phyloP scores from a whole-genome alignment of 92 coral and sea anemone genomes.

The Epizoanthus ramosus region DNA sequence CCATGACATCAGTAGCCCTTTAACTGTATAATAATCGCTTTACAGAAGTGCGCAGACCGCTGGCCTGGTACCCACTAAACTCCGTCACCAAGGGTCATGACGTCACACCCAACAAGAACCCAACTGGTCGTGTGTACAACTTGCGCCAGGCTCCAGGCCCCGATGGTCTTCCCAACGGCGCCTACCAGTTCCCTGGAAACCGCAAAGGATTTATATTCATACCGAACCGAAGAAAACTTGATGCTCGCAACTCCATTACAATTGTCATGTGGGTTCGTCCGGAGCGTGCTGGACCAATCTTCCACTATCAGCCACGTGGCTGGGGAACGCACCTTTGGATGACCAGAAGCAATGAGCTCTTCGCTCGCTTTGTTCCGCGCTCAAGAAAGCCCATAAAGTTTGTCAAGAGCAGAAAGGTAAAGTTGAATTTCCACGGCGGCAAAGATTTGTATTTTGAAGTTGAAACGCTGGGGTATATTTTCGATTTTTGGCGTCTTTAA shows the following conservation, averaged over 20 bases:
- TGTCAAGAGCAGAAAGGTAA: constrained; percentile 35
- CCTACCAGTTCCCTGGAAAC: constrained; percentile 62
- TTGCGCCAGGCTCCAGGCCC: constrained; percentile 72
- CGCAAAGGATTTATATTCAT: constrained; percentile 56
- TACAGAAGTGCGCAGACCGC: constrained; percentile 60
- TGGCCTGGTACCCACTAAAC: constrained; percentile 68
- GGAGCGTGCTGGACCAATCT: constrained; percentile 63
- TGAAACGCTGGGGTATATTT: too few species aligned
- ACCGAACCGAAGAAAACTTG: constrained; percentile 66
- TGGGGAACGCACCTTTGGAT: constrained; percentile 78
- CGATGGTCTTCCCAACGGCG: constrained; percentile 73
- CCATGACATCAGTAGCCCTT: too few species aligned
- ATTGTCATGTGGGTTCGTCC: constrained; percentile 82
- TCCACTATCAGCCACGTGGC: constrained; percentile 69
- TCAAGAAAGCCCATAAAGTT: constrained; percentile 43
- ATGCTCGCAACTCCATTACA: constrained; percentile 66
- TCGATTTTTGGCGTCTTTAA: too few species aligned
- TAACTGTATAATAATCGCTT: neutral
- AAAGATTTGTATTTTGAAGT: too few species aligned
- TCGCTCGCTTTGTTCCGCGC: constrained; percentile 66
- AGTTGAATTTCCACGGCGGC: neutral
- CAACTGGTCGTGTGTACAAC: constrained; percentile 58
- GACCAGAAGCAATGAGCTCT: constrained; percentile 50
- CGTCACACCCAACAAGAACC: constrained; percentile 66
- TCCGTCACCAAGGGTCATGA: constrained; percentile 54